Percentiles rank a stretch among this genome's conserved stretches.
phyloP scores from a whole-genome alignment of 1,140 invertebrate genomes.

The Cephus cinctus region DNA sequence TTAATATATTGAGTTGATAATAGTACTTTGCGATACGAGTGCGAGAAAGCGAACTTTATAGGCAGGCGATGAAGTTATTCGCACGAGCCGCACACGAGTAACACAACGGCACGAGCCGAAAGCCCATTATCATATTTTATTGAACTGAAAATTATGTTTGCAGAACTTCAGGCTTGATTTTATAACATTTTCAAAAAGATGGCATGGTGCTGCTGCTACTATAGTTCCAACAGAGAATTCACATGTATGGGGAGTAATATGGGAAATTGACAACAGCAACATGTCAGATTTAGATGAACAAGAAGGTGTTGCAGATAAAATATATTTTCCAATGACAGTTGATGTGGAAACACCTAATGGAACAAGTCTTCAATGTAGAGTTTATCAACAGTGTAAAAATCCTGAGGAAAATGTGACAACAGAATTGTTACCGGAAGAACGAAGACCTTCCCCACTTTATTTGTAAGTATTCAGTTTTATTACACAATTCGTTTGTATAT shows the following conservation, averaged over 20 bases:
- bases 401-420: conserved; percentile 42
- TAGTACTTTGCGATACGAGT: too few relatives aligned
- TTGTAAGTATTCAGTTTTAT: conserved; percentile 51
- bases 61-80: too few relatives aligned
- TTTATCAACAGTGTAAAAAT: conserved; percentile 65
- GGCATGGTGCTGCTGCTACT: conserved; percentile 75
- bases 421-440: conserved; percentile 54
- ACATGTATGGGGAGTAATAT: conserved; percentile 77
- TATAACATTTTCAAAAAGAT: conserved; percentile 64
- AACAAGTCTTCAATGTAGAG: conserved; percentile 59
- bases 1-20: too few relatives aligned
- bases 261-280: conserved; percentile 69
- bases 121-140: conserved; percentile 8
- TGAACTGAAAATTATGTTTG: conserved; percentile 21
- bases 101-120: too few relatives aligned
- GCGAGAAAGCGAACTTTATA: too few relatives aligned
- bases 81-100: too few relatives aligned
- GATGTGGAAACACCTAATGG: conserved; percentile 59
- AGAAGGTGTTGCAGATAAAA: conserved; percentile 69
- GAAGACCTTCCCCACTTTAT: conserved; percentile 71
- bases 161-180: conserved; percentile 77
- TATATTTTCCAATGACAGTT: conserved; percentile 68
- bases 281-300: conserved; percentile 68
- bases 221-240: conserved; percentile 62
- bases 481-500: too few relatives aligned